Evolutionary conservation across 2,888 invertebrate genomes (phyloP), one percentile per base, ranked within the genome.

Genomic region (Tipula vernalis): DNA sequence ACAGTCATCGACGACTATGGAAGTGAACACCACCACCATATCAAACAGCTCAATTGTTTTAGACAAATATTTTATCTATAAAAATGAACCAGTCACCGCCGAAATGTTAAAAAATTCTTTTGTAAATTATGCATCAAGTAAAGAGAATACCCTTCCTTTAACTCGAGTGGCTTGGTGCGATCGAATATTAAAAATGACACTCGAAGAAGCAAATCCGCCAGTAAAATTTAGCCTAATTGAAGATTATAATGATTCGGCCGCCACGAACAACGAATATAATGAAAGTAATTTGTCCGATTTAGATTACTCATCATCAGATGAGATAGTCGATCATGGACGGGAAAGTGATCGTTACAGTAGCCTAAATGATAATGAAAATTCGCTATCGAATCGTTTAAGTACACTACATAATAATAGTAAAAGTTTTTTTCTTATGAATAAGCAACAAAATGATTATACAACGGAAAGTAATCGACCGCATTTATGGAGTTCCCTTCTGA

Each of bases 401-500:
- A n/a, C 84, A 10, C 15, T 84, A 84, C 84, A 84, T 10, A 42
- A 86, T 13, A 36, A 28, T 18, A 83, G 44, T 83, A 41, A 83
- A 86, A 83, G n/a, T 44, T n/a, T n/a, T 44, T 41, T 36, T 83
- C 41, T 36, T n/a, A 44, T 36, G 15, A 83, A 86, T 86, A 86
- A 39, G 10, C 47, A 28, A 47, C 36, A 36, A 83, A 83, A 84
- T 84, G 84, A 84, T 0, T 39, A 84, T 84, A 10, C 36, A 5
- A 18, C 86, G 28, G 87, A 87, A 47, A 87, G 83, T 87, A 86
- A 87, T 86, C 85, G 87, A 28, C 87, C 87, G 18, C 86, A 87
- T 71, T 71, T 71, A 71, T 71, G 71, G 71, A 85, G 71, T 44
- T 18, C 42, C 18, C 84, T 86, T 36, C 57, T 87, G 36, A 71